Base-by-base conservation (phyloP, 2,888 invertebrate genomes). In the Dryadula phaetusa region DNA sequence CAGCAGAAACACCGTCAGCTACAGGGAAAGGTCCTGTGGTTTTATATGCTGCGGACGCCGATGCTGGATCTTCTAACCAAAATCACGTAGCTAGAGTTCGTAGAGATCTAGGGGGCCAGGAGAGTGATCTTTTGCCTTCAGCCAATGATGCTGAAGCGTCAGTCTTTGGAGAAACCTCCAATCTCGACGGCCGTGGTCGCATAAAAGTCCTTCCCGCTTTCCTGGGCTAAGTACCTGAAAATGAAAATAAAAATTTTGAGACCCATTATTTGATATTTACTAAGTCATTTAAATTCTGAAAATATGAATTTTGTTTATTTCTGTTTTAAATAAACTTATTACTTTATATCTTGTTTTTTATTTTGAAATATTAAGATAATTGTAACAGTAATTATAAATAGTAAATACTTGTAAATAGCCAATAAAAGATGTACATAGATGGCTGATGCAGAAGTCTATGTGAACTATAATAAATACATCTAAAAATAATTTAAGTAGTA, bases 21-120 rank as follows among this genome's bases (percentile, higher is more conserved):
- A 92, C 81, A 82, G 87, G 79, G 85, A 85, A 78, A 83, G 83
- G 80, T 80, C 86, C 69, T 87, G 85, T 76, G 86, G 84, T 34
- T 47, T 91, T 87, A 89, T 90, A 87, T 90, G 91, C 82, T 91
- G 86, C 74, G 91, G 92, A 0, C 82, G 82, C 76, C 82, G 85
- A 37, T 85, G 83, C 75, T 86, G 88, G 82, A 85, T 86, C 78
- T 76, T 79, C 84, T 89, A 86, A 75, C 12, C 70, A 62, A 7
- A 47, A 62, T 16, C 49, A 37, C 3, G 62, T 68, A 8, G 74
- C 69, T 1, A 84, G 89, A 40, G 78, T 63, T 44, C 87, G 90
- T 1, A 86, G 92, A 42, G 87, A 84, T 10, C 53, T 86, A 6
- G 85, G 78, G 0, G 91, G 87, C 0, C 83, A 85, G 53, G 91